phyloP scores from a whole-genome alignment of 2,888 invertebrate species.

The Baccha elongata region DNA sequence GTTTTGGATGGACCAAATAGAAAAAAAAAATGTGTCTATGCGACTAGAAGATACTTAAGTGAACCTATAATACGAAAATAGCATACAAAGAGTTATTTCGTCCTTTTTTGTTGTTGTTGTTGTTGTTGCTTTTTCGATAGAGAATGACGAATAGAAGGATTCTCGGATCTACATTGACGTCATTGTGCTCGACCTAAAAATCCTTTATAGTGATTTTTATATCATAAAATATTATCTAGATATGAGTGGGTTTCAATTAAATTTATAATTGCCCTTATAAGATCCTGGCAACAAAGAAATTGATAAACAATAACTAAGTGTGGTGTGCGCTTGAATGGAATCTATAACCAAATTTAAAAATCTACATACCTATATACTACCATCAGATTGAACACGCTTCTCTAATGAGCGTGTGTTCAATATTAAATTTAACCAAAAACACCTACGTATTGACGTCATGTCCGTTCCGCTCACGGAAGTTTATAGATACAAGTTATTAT shows the following conservation, averaged over 20 bases:
- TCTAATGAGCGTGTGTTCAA: conserved; percentile 43
- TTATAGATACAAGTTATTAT: background rate
- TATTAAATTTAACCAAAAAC: conserved; percentile 75
- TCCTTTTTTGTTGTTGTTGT: conserved; percentile 4
- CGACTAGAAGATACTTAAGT: conserved; percentile 33
- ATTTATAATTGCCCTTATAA: background rate
- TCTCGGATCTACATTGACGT: conserved; percentile 49
- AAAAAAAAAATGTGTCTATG: conserved; percentile 35
- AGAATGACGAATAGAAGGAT: background rate
- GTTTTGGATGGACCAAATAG: conserved; percentile 32
- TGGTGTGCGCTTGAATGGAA: background rate
- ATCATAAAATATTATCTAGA: background rate
- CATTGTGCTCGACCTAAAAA: conserved; percentile 42
- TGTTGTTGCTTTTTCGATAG: background rate
- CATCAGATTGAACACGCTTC: background rate
- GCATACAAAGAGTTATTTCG: conserved; percentile 24
- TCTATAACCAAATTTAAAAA: background rate
- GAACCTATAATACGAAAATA: conserved; percentile 54
- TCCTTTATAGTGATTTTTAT: conserved; percentile 21
- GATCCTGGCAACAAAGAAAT: background rate
- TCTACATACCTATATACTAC: background rate
- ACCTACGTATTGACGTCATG: conserved; percentile 82
- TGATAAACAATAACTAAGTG: conserved; percentile 2
- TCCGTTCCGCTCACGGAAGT: conserved; percentile 75
- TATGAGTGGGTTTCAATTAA: background rate